Evolutionary conservation across 2,888 invertebrate genomes (phyloP).

Genomic region (Drosophila antonietae): DNA sequence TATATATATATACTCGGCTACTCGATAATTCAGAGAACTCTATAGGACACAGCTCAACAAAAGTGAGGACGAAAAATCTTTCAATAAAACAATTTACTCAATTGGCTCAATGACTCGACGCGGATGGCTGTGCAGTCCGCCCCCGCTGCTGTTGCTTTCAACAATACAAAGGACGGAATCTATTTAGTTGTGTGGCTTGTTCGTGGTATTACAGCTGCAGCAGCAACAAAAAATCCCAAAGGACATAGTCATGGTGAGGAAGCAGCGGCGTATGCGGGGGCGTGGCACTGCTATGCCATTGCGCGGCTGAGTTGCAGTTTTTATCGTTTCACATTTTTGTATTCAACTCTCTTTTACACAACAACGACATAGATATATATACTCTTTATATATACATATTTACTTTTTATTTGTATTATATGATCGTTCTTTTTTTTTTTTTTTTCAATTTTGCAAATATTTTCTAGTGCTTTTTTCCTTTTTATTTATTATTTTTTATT

Average conservation of each 20-base stretch:
- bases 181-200: slow-evolving; percentile 77
- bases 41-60: slow-evolving; percentile 15
- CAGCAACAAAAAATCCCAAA: slow-evolving; percentile 42
- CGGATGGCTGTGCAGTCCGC: slow-evolving; percentile 39
- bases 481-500: slow-evolving; percentile 28
- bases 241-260: not conserved
- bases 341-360: slow-evolving; percentile 18
- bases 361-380: slow-evolving; percentile 7
- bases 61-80: slow-evolving; percentile 66
- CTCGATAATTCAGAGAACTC: slow-evolving; percentile 35
- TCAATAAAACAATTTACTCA: slow-evolving; percentile 82
- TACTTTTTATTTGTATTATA: slow-evolving; percentile 27
- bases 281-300: not conserved
- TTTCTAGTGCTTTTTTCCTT: slow-evolving; percentile 27
- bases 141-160: slow-evolving; percentile 44
- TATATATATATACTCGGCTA: slow-evolving; percentile 7
- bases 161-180: slow-evolving; percentile 50
- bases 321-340: slow-evolving; percentile 59
- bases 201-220: slow-evolving; percentile 43
- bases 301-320: slow-evolving; percentile 49
- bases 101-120: slow-evolving; percentile 80
- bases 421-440: not conserved
- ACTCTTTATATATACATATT: slow-evolving; percentile 5
- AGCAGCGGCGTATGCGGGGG: not conserved
- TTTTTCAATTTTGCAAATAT: slow-evolving; percentile 47